Evolutionary conservation across 2,797 vertebrate genomes (phyloP).

Genomic region (Tympanoctomys barrerae): DNA sequence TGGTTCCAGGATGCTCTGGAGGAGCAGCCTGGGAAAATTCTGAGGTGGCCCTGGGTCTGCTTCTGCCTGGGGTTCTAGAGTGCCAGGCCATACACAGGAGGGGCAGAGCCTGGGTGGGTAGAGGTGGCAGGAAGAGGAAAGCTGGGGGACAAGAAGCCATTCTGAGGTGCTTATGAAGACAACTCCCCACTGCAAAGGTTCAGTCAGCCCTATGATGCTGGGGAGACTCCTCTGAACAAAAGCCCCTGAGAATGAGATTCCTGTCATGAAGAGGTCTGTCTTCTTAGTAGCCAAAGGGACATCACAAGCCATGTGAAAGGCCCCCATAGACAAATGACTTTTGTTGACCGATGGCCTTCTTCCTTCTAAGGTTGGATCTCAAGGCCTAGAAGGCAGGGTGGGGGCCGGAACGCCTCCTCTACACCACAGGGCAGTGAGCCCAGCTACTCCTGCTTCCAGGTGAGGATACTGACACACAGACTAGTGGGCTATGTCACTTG

Average conservation of each 20-base stretch:
- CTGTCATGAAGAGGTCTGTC: background rate
- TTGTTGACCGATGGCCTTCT: background rate
- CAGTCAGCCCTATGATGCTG: background rate
- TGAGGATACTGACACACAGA: background rate
- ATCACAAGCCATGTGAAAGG: background rate
- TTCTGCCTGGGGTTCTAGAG: background rate
- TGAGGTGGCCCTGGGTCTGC: background rate
- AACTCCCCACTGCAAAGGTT: rapidly evolving
- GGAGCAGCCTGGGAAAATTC: background rate
- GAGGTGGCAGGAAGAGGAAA: background rate
- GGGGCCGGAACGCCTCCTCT: background rate
- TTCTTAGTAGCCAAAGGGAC: background rate
- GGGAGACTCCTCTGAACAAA: background rate
- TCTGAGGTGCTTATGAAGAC: background rate
- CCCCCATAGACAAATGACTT: background rate
- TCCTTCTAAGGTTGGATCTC: background rate
- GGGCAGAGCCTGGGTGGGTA: background rate
- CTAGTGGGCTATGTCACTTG: background rate
- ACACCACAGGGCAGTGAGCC: background rate
- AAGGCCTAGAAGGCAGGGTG: background rate
- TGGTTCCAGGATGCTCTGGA: background rate
- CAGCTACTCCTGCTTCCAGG: background rate
- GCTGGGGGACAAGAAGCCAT: background rate
- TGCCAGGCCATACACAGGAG: background rate
- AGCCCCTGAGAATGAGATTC: background rate